Conservation (phyloP, 2,797 vertebrate species). For the Luscinia luscinia region DNA sequence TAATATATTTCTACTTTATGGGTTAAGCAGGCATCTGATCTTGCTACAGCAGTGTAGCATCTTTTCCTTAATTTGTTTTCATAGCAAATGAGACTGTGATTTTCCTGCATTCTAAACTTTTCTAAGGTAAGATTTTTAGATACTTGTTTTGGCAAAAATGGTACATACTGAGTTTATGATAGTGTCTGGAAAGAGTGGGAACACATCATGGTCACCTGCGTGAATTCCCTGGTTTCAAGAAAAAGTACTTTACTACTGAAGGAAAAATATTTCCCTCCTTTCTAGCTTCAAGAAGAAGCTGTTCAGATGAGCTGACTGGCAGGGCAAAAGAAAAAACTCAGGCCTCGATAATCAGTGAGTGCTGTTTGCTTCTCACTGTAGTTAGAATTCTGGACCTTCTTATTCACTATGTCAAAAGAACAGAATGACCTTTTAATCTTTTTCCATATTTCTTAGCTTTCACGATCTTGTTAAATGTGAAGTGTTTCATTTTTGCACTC, state of each 20-base stretch:
- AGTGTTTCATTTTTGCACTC: not conserved
- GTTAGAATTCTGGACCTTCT: not conserved
- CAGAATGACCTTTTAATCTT: not conserved
- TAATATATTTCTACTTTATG: not conserved
- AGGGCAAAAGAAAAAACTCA: not conserved
- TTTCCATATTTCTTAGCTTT: not conserved
- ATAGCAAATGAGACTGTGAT: not conserved
- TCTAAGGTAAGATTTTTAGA: not conserved
- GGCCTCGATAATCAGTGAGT: not conserved
- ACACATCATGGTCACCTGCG: fast-evolving
- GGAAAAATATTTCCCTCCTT: not conserved
- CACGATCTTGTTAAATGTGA: not conserved
- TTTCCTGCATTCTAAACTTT: not conserved
- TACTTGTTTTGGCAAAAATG: not conserved
- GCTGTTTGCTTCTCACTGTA: not conserved
- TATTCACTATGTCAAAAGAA: not conserved
- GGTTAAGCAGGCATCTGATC: not conserved
- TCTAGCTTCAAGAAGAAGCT: not conserved
- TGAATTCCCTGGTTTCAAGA: not conserved
- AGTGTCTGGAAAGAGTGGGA: not conserved
- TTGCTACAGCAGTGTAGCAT: not conserved
- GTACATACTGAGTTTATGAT: not conserved
- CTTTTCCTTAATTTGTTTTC: not conserved
- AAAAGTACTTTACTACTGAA: not conserved
- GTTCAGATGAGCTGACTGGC: not conserved